Conservation (phyloP, 2,888 invertebrate species). For the Spodoptera littoralis region DNA sequence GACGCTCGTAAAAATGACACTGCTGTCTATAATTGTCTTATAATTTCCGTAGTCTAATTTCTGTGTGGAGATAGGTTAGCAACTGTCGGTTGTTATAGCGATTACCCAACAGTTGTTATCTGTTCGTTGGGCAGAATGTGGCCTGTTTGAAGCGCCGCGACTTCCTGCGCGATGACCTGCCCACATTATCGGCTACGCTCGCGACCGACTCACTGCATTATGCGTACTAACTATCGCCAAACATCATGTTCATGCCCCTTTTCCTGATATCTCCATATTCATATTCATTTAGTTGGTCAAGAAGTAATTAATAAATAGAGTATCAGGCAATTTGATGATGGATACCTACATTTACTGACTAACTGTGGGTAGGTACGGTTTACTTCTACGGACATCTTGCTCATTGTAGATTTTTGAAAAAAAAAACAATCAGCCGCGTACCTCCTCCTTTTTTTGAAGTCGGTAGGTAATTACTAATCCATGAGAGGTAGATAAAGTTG, state of each 20-base stretch:
- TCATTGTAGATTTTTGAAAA: too few species aligned
- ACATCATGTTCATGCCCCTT: conserved; percentile 25
- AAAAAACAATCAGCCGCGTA: too few species aligned
- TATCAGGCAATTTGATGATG: too few species aligned
- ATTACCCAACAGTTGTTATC: conserved; percentile 79
- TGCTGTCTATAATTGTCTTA: conserved; percentile 38
- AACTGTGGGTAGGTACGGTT: too few species aligned
- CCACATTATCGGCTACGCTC: conserved; percentile 60
- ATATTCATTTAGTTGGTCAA: too few species aligned
- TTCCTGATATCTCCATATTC: conserved; percentile 6
- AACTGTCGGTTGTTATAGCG: conserved; percentile 64
- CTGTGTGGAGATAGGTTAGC: conserved; percentile 67
- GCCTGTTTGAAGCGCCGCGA: conserved; percentile 76
- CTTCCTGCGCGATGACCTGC: conserved; percentile 85
- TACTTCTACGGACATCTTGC: too few species aligned
- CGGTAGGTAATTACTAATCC: too few species aligned
- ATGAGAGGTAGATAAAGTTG: too few species aligned
- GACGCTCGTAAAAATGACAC: conserved; percentile 44
- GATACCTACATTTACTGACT: too few species aligned
- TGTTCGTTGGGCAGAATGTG: conserved; percentile 62
- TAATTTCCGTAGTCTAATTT: conserved; percentile 49
- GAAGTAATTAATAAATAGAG: too few species aligned
- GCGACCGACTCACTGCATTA: conserved; percentile 47
- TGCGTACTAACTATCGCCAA: conserved; percentile 40
- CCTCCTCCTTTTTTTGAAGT: too few species aligned